Percentiles rank a stretch among this genome's conserved stretches.
phyloP scores from a whole-genome alignment of 2,888 invertebrate species.

The Watsonalla binaria region DNA sequence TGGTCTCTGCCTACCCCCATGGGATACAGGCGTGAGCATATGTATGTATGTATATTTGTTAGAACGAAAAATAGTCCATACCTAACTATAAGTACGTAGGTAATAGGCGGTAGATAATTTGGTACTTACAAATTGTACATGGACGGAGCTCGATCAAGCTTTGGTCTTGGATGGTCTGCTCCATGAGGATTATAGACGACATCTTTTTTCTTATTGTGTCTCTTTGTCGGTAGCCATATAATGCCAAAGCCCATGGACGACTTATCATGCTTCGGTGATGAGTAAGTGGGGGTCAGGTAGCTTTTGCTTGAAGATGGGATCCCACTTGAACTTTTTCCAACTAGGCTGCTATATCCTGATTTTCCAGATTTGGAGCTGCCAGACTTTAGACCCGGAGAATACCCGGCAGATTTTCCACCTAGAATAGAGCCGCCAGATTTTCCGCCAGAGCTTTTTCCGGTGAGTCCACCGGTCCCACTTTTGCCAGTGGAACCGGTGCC shows the following conservation, averaged over 20 bases:
- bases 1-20: too few species aligned
- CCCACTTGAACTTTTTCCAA: constrained; percentile 9
- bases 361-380: constrained; percentile 13
- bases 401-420: constrained; percentile 14
- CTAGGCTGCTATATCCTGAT: constrained; percentile 6
- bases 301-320: constrained; percentile 30
- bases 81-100: neutral
- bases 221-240: constrained; percentile 62
- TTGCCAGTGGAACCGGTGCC: constrained; percentile 41
- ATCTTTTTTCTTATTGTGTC: constrained; percentile 57
- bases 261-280: constrained; percentile 41
- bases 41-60: too few species aligned
- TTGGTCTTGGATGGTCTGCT: constrained; percentile 39
- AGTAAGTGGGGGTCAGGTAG: constrained; percentile 33
- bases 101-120: neutral
- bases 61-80: too few species aligned
- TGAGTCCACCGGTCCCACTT: constrained; percentile 35
- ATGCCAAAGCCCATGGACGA: constrained; percentile 50
- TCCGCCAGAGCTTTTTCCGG: constrained; percentile 16
- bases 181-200: constrained; percentile 47
- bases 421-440: constrained; percentile 15
- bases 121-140: constrained; percentile 65
- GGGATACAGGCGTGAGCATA: too few species aligned
- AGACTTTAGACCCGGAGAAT: constrained; percentile 7
- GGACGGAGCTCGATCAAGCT: constrained; percentile 42